Evolutionary conservation across 1,140 invertebrate species (phyloP).

Genomic region (Saxidomus purpurata): DNA sequence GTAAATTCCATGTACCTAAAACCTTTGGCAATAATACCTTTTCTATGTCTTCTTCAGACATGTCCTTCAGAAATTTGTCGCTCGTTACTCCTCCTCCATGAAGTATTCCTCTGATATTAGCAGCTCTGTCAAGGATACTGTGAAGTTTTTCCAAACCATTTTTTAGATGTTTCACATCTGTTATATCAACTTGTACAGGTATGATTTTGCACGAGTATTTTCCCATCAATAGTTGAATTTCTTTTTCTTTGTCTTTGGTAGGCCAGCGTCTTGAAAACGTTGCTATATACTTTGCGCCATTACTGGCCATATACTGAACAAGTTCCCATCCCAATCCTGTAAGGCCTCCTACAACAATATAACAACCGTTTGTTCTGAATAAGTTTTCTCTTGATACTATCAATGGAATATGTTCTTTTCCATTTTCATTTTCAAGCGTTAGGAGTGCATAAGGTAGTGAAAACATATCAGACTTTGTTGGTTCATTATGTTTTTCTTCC

Average conservation of each 20-base stretch:
- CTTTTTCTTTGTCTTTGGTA: constrained; percentile 32
- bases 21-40: constrained; percentile 76
- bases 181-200: constrained; percentile 71
- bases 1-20: constrained; percentile 78
- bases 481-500: neutral
- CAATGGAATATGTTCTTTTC: neutral
- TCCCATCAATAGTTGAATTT: constrained; percentile 66
- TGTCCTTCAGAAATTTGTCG: constrained; percentile 66
- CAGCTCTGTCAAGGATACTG: neutral
- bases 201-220: constrained; percentile 57
- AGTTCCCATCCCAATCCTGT: constrained; percentile 80
- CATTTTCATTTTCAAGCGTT: neutral
- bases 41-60: constrained; percentile 68
- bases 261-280: constrained; percentile 71
- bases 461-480: neutral
- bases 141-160: neutral
- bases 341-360: constrained; percentile 78
- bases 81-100: constrained; percentile 75
- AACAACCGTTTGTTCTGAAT: constrained; percentile 65
- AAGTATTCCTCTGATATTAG: constrained; percentile 74
- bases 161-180: neutral
- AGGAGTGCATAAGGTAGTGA: neutral
- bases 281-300: constrained; percentile 72
- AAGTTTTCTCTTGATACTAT: neutral
- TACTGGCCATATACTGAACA: constrained; percentile 69